These are phyloP conservation scores for Rhinolophus ferrumequinum DNA, from an alignment of 2,113 vertebrate genomes.

Conservation along the genomic window DNA sequence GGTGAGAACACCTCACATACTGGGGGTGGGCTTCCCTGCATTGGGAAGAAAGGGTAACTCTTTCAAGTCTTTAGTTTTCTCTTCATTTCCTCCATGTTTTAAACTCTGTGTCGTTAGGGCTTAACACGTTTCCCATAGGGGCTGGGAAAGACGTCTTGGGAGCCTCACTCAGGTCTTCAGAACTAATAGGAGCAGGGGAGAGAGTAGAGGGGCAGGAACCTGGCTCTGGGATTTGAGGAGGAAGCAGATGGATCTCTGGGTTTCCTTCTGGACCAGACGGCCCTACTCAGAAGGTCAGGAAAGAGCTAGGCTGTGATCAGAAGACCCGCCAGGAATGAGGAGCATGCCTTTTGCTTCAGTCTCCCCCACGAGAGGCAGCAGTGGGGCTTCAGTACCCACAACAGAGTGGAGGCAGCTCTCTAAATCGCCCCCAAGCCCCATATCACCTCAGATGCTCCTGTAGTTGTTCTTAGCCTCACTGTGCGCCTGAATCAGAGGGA, in stretches of 20 bases:
- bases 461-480: too few species aligned
- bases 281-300: not conserved
- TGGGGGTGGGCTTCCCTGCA: not conserved
- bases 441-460: too few species aligned
- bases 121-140: not conserved
- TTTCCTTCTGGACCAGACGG: not conserved
- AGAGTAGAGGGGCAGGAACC: not conserved
- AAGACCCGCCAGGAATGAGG: not conserved
- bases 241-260: not conserved
- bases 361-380: not conserved
- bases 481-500: accelerated
- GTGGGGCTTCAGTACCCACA: not conserved
- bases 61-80: not conserved
- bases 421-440: accelerated
- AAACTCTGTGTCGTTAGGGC: not conserved
- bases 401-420: not conserved
- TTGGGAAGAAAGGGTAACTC: not conserved
- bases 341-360: not conserved
- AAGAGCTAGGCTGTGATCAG: not conserved
- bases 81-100: not conserved
- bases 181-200: not conserved
- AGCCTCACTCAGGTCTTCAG: not conserved
- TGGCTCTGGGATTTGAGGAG: not conserved
- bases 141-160: not conserved
- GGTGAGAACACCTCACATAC: not conserved